Base-by-base conservation (phyloP, 2,888 invertebrate species). In the Pandemis heparana region DNA sequence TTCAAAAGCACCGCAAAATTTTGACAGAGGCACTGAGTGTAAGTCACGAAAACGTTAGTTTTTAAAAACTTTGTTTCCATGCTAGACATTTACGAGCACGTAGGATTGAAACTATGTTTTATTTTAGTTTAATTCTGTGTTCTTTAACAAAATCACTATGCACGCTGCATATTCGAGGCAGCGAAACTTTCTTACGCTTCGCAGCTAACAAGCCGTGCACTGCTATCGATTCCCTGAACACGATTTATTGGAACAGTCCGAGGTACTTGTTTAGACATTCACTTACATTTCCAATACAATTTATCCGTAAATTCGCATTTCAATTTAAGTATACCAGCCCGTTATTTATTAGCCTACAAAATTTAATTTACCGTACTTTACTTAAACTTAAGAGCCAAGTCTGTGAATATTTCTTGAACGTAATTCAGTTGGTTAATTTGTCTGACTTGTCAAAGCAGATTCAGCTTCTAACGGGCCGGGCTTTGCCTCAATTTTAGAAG, bases 191-290 rank as follows among this genome's bases (percentile, higher is more conserved):
- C 43, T 7, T 46, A 41, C 9, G 23, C 46, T 63, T 48, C 48
- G 32, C 41, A 12, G 62, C 32, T n/a, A 41, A 63, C 62, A 18
- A 70, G n/a, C 18, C 38, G 56, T 64, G 14, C 41, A 71, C 56
- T 71, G 46, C 39, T 12, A 53, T 71, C 64, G 38, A 59, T 46
- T 71, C 56, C 61, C 16, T 10, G 39, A 32, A 8, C 51, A 56
- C 43, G 72, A 67, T 72, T 66, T 72, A 72, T 72, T 67, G 72
- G 72, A 43, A 39, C 66, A 41, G 62, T 53, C 43, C 38, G 43
- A 72, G 67, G 53, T 53, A 62, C 67, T 72, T 72, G 72, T 67
- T 71, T 71, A 67, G 67, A 43, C 53, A 56, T 62, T 62, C 53
- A 46, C 43, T 53, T 56, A 53, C 56, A 67, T 72, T 62, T 72